Percentiles rank a stretch among this genome's conserved stretches.
Conservation (phyloP, 30 jellyfish, hydroid and myxozoan genomes). For the Hydractinia echinata region DNA sequence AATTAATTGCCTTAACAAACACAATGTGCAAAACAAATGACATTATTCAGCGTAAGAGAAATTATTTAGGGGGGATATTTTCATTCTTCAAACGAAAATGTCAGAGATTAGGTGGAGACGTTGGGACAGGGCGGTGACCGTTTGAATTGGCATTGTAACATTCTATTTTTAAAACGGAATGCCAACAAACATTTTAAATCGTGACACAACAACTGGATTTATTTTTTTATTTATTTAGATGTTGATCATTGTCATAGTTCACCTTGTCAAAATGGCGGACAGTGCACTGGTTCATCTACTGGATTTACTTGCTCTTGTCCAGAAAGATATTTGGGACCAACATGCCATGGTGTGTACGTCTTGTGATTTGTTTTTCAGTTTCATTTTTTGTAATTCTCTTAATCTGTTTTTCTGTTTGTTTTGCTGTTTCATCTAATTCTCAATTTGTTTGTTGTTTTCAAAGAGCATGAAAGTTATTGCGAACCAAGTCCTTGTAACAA, state of each 20-base stretch:
- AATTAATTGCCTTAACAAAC: no score
- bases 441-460: background rate
- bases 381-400: background rate
- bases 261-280: constrained; percentile 86
- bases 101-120: background rate
- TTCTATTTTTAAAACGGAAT: no score
- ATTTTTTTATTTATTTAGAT: constrained; percentile 30
- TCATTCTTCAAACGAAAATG: no score
- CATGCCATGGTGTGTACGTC: constrained; percentile 52
- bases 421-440: background rate
- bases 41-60: no score
- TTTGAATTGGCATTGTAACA: background rate
- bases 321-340: constrained; percentile 66
- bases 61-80: no score
- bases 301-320: constrained; percentile 66
- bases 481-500: constrained; percentile 68
- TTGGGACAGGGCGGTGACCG: background rate
- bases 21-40: no score
- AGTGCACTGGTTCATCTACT: constrained; percentile 56
- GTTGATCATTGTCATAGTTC: constrained; percentile 84
- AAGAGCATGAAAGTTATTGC: constrained; percentile 47
- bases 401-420: background rate
- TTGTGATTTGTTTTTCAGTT: background rate
- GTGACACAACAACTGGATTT: no score
- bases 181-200: no score